Percentiles rank a stretch among this genome's conserved stretches.
Conservation (phyloP, 2,888 invertebrate genomes). For the Allygus modestus region DNA sequence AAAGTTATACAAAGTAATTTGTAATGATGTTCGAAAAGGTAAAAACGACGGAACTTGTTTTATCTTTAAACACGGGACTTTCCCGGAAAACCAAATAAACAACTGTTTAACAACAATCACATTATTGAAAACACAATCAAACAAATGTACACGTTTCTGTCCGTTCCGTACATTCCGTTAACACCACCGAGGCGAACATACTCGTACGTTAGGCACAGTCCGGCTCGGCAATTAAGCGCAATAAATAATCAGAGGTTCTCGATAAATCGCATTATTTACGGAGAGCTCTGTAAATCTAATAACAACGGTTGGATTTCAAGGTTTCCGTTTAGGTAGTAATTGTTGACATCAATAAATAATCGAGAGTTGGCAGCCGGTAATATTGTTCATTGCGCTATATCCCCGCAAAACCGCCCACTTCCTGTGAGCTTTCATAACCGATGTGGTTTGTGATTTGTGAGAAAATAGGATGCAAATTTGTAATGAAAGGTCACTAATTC, state of each 20-base stretch:
- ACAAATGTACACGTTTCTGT: too few relatives aligned
- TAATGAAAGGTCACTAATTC: too few relatives aligned
- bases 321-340: conserved; percentile 45
- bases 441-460: background rate
- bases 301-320: conserved; percentile 42
- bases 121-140: too few relatives aligned
- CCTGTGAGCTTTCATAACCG: background rate
- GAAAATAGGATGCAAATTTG: too few relatives aligned
- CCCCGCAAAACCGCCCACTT: conserved; percentile 9
- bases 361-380: conserved; percentile 11
- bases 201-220: background rate
- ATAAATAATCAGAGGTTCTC: conserved; percentile 6
- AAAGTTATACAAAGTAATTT: too few relatives aligned
- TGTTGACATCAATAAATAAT: conserved; percentile 46
- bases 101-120: too few relatives aligned
- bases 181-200: background rate
- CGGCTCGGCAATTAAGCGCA: conserved; percentile 15
- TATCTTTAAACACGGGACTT: too few relatives aligned
- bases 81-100: too few relatives aligned
- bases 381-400: background rate
- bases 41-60: too few relatives aligned
- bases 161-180: background rate
- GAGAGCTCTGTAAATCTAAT: conserved; percentile 33
- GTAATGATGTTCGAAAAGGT: too few relatives aligned
- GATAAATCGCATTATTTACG: conserved; percentile 25